Conservation (phyloP, 2,888 invertebrate genomes). For the Panorpa germanica region DNA sequence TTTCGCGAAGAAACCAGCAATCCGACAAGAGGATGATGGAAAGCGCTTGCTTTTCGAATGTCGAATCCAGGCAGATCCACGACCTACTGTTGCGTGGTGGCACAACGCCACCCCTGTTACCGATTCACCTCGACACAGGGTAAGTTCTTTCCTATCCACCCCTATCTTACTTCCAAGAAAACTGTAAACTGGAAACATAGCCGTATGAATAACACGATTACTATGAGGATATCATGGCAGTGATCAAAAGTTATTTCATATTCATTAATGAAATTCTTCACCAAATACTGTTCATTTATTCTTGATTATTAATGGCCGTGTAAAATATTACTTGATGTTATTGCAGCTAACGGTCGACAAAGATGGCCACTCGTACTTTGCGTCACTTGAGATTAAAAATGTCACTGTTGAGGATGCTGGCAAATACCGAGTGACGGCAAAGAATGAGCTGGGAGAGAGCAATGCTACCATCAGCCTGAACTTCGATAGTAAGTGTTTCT, state of each 20-base stretch:
- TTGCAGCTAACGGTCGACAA: slow-evolving; percentile 70
- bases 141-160: slow-evolving; percentile 20
- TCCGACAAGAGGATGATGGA: slow-evolving; percentile 92
- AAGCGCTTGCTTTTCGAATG: slow-evolving; percentile 87
- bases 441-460: slow-evolving; percentile 94
- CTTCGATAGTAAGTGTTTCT: slow-evolving; percentile 81
- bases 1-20: slow-evolving; percentile 93
- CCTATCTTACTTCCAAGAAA: no score
- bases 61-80: slow-evolving; percentile 83
- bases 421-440: slow-evolving; percentile 91
- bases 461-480: slow-evolving; percentile 94
- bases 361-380: slow-evolving; percentile 86
- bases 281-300: no score
- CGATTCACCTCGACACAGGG: slow-evolving; percentile 74
- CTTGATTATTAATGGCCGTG: neutral
- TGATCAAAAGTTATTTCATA: no score
- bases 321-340: slow-evolving; percentile 11
- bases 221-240: no score
- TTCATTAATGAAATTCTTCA: no score
- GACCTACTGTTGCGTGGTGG: slow-evolving; percentile 77
- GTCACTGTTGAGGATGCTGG: slow-evolving; percentile 95
- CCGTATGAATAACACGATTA: no score
- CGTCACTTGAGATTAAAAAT: slow-evolving; percentile 81
- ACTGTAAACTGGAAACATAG: no score
- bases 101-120: slow-evolving; percentile 69